A percentile compares a stretch with the other conserved stretches of the same genome.
These are phyloP conservation scores for Microctonus hyperodae DNA, from an alignment of 2,888 invertebrate species.

Conservation along the genomic window DNA sequence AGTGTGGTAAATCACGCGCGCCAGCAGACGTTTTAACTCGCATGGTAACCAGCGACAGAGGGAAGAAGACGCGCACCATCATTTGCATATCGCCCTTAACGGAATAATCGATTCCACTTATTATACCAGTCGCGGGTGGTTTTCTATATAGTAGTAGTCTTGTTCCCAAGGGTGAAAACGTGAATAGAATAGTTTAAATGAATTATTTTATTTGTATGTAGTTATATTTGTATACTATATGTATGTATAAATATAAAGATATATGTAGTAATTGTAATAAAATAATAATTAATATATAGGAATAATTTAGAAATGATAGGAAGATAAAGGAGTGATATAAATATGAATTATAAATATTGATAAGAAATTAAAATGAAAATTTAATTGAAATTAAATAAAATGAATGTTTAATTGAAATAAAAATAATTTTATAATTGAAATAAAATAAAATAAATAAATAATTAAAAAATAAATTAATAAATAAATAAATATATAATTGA, in stretches of 20 bases:
- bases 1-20: slow-evolving; percentile 34
- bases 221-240: not conserved
- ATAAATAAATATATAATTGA: too few relatives aligned
- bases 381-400: too few relatives aligned
- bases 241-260: too few relatives aligned
- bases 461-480: not conserved
- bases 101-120: slow-evolving; percentile 59
- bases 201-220: not conserved
- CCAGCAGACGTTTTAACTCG: slow-evolving; percentile 36
- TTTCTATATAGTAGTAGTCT: slow-evolving; percentile 26
- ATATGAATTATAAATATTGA: too few relatives aligned
- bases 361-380: too few relatives aligned
- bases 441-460: too few relatives aligned
- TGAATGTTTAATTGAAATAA: too few relatives aligned
- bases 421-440: too few relatives aligned
- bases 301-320: not conserved
- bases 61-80: slow-evolving; percentile 20
- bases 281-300: too few relatives aligned
- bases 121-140: slow-evolving; percentile 36
- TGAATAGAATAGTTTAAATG: slow-evolving; percentile 8
- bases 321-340: too few relatives aligned
- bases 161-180: not conserved
- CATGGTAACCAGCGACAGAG: slow-evolving; percentile 22
- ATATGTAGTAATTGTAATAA: too few relatives aligned
- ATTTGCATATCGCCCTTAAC: slow-evolving; percentile 57